phyloP scores from a whole-genome alignment of 2,113 vertebrate genomes.

The Prionailurus bengalensis region DNA sequence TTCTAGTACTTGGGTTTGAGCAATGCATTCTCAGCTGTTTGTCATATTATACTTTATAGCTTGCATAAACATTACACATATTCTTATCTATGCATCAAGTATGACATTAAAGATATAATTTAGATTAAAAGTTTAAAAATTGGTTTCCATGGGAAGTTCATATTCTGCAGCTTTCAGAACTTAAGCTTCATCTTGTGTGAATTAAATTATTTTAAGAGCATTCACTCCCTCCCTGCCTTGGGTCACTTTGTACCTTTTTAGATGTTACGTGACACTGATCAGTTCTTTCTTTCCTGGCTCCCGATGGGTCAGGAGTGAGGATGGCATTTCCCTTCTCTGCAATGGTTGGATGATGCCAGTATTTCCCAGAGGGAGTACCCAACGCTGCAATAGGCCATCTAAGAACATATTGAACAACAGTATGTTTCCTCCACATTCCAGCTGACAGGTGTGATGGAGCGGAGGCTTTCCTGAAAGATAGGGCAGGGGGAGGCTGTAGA shows the following conservation, averaged over 20 bases:
- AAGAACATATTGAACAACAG: not conserved
- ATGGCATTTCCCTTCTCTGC: not conserved
- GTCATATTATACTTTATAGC: not conserved
- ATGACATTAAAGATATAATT: not conserved
- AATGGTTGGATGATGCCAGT: fast-evolving
- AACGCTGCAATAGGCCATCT: not conserved
- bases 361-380: not conserved
- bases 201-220: not conserved
- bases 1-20: not conserved
- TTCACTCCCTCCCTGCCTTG: not conserved
- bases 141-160: not conserved
- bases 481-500: not conserved
- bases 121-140: not conserved
- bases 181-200: not conserved
- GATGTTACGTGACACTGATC: not conserved
- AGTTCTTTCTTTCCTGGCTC: not conserved
- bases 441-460: fast-evolving
- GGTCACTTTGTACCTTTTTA: not conserved
- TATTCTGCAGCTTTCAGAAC: not conserved
- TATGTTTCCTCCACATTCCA: not conserved
- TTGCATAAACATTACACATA: not conserved
- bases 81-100: not conserved
- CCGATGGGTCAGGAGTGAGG: not conserved
- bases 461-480: not conserved
- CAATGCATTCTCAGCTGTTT: not conserved